Percentiles rank a stretch among this genome's conserved stretches.
phyloP scores from a whole-genome alignment of 2,888 invertebrate genomes.

The Candidula unifasciata region DNA sequence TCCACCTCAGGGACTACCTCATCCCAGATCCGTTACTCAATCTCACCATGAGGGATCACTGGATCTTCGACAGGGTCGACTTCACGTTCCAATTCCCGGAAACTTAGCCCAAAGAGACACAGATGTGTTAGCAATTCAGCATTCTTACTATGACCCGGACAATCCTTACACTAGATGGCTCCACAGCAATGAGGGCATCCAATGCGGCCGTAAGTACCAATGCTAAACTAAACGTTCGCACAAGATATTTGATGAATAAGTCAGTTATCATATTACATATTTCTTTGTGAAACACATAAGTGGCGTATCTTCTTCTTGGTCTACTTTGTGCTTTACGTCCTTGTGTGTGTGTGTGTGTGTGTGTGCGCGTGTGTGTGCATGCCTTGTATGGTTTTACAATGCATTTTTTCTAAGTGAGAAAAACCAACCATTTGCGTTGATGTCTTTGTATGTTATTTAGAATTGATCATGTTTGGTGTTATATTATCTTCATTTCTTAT shows the following conservation, averaged over 20 bases:
- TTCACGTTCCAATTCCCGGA: slow-evolving; percentile 44
- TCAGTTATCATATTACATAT: neutral
- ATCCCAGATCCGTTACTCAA: slow-evolving; percentile 44
- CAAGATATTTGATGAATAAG: too few species aligned
- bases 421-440: too few species aligned
- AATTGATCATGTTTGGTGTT: too few species aligned
- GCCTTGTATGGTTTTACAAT: too few species aligned
- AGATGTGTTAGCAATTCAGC: slow-evolving; percentile 57
- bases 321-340: too few species aligned
- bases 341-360: too few species aligned
- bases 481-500: too few species aligned
- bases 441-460: too few species aligned
- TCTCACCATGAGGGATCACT: slow-evolving; percentile 43
- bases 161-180: slow-evolving; percentile 81
- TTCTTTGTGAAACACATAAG: too few species aligned
- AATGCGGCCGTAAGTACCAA: slow-evolving; percentile 61
- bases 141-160: slow-evolving; percentile 71
- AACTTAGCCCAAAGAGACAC: slow-evolving; percentile 30
- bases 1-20: slow-evolving; percentile 57
- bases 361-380: too few species aligned
- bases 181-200: slow-evolving; percentile 72
- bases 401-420: too few species aligned
- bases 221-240: neutral
- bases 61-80: slow-evolving; percentile 51
- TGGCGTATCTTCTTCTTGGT: too few species aligned